Evolutionary conservation across 2,888 invertebrate species (phyloP).

Genomic region (Amphipyra tragopoginis): DNA sequence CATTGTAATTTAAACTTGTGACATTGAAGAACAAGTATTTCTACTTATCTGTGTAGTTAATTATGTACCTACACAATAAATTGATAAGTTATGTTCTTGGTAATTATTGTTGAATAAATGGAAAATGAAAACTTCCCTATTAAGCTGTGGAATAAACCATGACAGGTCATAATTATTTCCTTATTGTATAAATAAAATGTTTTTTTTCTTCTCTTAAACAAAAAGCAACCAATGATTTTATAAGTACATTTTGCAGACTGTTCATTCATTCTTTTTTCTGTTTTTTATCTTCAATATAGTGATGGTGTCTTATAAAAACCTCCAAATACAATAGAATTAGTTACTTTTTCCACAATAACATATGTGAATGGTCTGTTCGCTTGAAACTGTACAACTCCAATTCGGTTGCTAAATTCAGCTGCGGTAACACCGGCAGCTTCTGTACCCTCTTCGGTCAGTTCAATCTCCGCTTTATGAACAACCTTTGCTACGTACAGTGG

Average conservation of each 20-base stretch:
- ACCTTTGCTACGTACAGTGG: conserved; percentile 90
- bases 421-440: conserved; percentile 91
- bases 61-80: conserved; percentile 16
- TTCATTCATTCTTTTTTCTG: conserved; percentile 18
- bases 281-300: conserved; percentile 67
- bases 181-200: neutral
- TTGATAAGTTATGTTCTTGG: conserved; percentile 31
- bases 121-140: conserved; percentile 6
- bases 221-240: conserved; percentile 15
- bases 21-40: conserved; percentile 35
- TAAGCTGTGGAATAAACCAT: conserved; percentile 28
- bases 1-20: conserved; percentile 26
- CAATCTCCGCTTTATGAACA: conserved; percentile 93
- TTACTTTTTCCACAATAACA: conserved; percentile 91
- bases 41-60: conserved; percentile 26
- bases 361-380: conserved; percentile 92
- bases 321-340: conserved; percentile 84
- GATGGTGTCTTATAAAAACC: conserved; percentile 80
- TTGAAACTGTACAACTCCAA: conserved; percentile 89
- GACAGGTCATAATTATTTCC: conserved; percentile 9
- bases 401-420: conserved; percentile 86
- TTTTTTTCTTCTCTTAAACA: conserved; percentile 5
- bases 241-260: conserved; percentile 16
- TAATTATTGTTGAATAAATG: neutral
- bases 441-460: conserved; percentile 94